Evolutionary conservation across 2,888 invertebrate genomes (phyloP).

Genomic region (Hirtodrosophila alboralis): DNA sequence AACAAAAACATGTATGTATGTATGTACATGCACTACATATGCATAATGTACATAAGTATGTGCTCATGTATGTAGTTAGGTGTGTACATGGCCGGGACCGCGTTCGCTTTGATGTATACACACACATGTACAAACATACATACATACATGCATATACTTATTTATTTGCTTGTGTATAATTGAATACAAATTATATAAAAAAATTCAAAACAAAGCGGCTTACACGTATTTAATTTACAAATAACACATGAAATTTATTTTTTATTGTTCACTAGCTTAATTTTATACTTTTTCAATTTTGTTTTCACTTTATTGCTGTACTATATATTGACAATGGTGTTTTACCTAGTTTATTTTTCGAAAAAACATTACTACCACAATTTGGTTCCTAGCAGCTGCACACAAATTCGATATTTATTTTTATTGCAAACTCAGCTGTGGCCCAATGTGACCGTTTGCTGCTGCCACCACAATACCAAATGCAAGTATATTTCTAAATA

Average conservation of each 20-base stretch:
- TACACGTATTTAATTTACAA: not conserved
- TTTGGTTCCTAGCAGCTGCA: slow-evolving; percentile 34
- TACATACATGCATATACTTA: not conserved
- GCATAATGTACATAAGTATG: slow-evolving; percentile 4
- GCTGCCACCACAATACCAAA: not conserved
- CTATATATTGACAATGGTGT: slow-evolving; percentile 1
- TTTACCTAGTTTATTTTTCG: slow-evolving; percentile 36
- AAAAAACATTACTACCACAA: slow-evolving; percentile 38
- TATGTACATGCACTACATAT: too few species aligned
- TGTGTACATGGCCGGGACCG: slow-evolving; percentile 19
- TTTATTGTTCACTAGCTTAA: not conserved
- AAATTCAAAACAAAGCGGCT: slow-evolving; percentile 38
- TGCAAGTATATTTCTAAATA: not conserved
- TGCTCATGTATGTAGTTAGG: slow-evolving; percentile 2
- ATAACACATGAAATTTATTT: too few species aligned
- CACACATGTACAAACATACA: not conserved
- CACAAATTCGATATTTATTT: slow-evolving; percentile 55
- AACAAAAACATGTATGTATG: slow-evolving; percentile 1
- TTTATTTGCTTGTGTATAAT: slow-evolving; percentile 9
- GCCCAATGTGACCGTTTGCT: slow-evolving; percentile 14
- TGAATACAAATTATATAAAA: slow-evolving; percentile 42
- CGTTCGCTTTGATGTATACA: slow-evolving; percentile 4
- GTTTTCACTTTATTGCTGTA: not conserved
- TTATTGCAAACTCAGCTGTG: slow-evolving; percentile 51
- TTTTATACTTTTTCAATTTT: not conserved